A percentile compares a stretch with the other conserved stretches of the same genome.
Conservation (phyloP, 2,113 vertebrate species). For the Lutjanus erythropterus region DNA sequence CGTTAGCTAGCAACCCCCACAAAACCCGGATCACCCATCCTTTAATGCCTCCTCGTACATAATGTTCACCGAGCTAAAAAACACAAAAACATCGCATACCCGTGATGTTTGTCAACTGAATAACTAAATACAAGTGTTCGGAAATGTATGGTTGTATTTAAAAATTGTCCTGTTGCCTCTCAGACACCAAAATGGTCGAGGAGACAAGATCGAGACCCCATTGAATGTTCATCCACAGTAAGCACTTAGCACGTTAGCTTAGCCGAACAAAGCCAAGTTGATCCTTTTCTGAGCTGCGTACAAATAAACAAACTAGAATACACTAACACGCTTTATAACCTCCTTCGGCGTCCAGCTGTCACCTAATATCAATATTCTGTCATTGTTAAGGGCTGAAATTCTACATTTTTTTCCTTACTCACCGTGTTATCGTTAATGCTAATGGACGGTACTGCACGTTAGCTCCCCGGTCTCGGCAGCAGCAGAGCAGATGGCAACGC, state of each 20-base stretch:
- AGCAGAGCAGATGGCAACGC: constrained; percentile 21
- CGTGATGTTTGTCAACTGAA: rapidly evolving
- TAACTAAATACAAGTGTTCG: rapidly evolving
- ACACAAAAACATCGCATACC: rapidly evolving
- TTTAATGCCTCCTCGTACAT: background rate
- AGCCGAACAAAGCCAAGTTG: constrained; percentile 39
- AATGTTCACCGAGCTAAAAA: background rate
- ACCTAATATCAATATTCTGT: rapidly evolving
- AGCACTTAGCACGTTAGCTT: constrained; percentile 64
- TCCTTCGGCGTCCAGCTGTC: rapidly evolving
- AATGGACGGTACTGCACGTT: constrained; percentile 10
- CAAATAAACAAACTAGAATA: rapidly evolving
- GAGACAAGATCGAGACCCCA: constrained; percentile 47
- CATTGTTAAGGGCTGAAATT: background rate
- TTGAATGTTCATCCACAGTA: constrained; percentile 26
- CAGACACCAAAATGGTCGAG: constrained; percentile 67
- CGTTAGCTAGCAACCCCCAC: constrained; percentile 24
- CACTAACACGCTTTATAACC: rapidly evolving
- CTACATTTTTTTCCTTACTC: background rate
- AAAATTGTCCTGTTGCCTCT: background rate
- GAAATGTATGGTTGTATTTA: background rate
- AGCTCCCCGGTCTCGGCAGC: constrained; percentile 37
- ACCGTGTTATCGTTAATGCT: constrained; percentile 32
- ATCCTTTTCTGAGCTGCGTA: rapidly evolving
- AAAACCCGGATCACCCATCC: constrained; percentile 3